Base-by-base conservation (phyloP, 1,140 invertebrate genomes). In the Drosophila nasuta region DNA sequence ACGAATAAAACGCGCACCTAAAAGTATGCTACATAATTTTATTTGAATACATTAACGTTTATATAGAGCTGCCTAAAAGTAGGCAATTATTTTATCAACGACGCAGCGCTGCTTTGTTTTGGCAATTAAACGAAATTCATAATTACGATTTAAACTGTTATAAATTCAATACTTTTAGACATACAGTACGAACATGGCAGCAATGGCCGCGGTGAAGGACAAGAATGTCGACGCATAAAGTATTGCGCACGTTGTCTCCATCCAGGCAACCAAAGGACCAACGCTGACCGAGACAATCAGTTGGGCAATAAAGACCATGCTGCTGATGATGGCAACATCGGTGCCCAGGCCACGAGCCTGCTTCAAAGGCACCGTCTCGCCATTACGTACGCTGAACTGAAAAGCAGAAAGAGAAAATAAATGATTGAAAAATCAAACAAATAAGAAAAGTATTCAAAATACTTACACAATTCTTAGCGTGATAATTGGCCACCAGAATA, bases 261-360 rank as follows among this genome's bases (percentile, higher is more conserved):
- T 95, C 52, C 93, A 93, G 48, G 94, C 93, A 1, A 97, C 94
- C 3, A 97, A 94, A 1, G 94, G 95, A 1, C 97, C 96, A 77
- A 97, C 94, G 28, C 93, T 94, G 6, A 96, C 93, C 0, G 96
- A 97, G 2, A 97, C 93, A 30, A 96, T 92, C 78, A 97, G 95
- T 91, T 97, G 97, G 13, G 96, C 96, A 20, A 97, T 93, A 88
- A 97, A 97, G 0, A 97, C 96, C 95, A 97, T 97, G 57, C 95
- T 96, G 54, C 96, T 96, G 7, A 97, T 95, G 43, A 97, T 95
- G 15, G 96, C 96, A 1, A 97, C 94, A 89, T 97, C 97, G 0
- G 96, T 97, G 1, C 97, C 97, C n/a, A 97, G 91, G 8, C 97
- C 97, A 17, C 97, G 94, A 35, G 94, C 93, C 46, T 91, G 92